Base-by-base conservation (phyloP, 35 echinoderm and acorn worm species). In the Stichopus chloronotus region DNA sequence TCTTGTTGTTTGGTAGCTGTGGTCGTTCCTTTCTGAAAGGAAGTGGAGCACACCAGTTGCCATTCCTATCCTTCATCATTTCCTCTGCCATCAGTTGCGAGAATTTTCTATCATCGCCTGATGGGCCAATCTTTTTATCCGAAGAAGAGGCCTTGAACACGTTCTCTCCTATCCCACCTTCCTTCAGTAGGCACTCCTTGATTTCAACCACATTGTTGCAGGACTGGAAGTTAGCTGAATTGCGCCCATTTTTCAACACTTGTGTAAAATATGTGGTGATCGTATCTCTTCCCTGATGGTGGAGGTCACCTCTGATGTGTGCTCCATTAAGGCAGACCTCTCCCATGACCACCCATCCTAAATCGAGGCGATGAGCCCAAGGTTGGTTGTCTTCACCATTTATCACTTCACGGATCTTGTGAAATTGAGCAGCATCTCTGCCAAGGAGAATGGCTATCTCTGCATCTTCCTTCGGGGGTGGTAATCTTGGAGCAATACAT, bases 331-430 rank as follows among this genome's bases (percentile, higher is more conserved):
- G 84, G 63, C 92, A 94, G 13, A 94, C 86, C 63, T 88, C 92
- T 88, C 92, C 92, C 20, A 89, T 60, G 17, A 94, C 92, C 52
- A 89, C 86, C 85, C 84, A 94, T 58, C 93, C 87, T 71, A 94
- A 87, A 65, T 94, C 93, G 14, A 89, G 55, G n/a, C 87, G 87
- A 63, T 94, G 87, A 81, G 93, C 93, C 93, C 93, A 94, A 58
- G 93, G 93, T 65, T 72, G 74, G 53, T 94, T 63, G 56, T 83
- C 87, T 7, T 61, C 68, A 61, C 93, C 93, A 83, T 94, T 94
- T 68, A 88, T 94, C 56, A 89, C 76, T 59, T 94, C 84, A 24
- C 83, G 8, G 0, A 93, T 65, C 76, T 93, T 93, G 54, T 87
- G 84, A 60, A 86, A 86, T 5, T 93, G 81, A 54, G 83, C 84